phyloP scores from a whole-genome alignment of 2,113 vertebrate species.

The Chiloscyllium plagiosum region DNA sequence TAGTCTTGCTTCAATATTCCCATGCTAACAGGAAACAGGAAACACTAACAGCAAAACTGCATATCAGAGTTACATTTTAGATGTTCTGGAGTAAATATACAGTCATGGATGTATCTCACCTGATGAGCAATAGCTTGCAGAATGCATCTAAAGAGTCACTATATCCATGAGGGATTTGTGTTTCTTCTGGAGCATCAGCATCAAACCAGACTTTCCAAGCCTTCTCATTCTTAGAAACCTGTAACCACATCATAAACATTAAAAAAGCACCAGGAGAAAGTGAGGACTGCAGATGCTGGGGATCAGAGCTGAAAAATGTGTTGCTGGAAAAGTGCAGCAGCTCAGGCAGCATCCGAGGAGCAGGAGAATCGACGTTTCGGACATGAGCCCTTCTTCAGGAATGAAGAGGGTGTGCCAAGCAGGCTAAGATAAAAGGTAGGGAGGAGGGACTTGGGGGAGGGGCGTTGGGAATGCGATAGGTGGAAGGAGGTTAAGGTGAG shows the following conservation, averaged over 20 bases:
- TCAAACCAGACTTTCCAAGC: constrained; percentile 65
- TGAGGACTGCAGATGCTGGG: too few relatives aligned
- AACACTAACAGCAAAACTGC: neutral
- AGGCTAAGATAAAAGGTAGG: too few relatives aligned
- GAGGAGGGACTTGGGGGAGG: too few relatives aligned
- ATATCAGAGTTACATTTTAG: neutral
- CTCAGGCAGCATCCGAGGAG: too few relatives aligned
- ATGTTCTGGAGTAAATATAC: neutral
- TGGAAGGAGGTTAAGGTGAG: too few relatives aligned
- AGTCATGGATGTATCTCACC: constrained; percentile 48
- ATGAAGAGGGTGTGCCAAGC: too few relatives aligned
- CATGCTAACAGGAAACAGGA: neutral
- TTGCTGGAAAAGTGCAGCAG: too few relatives aligned
- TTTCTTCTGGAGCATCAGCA: constrained; percentile 61
- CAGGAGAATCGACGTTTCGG: too few relatives aligned
- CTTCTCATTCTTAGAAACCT: constrained; percentile 58
- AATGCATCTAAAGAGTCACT: constrained; percentile 59
- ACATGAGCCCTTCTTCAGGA: too few relatives aligned
- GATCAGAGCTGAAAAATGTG: too few relatives aligned
- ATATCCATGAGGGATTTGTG: constrained; percentile 61
- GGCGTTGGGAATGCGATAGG: too few relatives aligned
- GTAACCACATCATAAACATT: constrained; percentile 20
- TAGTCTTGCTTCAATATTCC: neutral
- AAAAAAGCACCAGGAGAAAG: neutral
- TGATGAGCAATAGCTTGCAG: constrained; percentile 61